Evolutionary conservation across 2,888 invertebrate species (phyloP).

Genomic region (Heterodera filipjevi): DNA sequence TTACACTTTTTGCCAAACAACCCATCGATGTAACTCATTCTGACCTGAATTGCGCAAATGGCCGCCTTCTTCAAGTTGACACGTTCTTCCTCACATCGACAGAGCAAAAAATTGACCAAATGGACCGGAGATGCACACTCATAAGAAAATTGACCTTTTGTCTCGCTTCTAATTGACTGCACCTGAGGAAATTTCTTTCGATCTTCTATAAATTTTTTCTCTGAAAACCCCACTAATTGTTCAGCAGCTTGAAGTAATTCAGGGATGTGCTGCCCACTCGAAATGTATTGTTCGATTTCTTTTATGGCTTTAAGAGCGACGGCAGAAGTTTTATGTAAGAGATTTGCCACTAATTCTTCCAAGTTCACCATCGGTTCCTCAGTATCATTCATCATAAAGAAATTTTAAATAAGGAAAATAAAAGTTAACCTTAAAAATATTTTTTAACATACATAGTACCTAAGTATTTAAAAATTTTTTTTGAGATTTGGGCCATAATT

Average conservation of each 20-base stretch:
- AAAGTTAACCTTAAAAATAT: too few species aligned
- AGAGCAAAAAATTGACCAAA: slow-evolving; percentile 30
- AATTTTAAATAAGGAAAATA: neutral
- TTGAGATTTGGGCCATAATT: too few species aligned
- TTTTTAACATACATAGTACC: too few species aligned
- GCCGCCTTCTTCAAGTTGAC: slow-evolving; percentile 28
- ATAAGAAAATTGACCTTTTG: neutral
- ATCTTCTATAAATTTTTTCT: neutral
- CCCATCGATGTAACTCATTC: neutral
- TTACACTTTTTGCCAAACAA: too few species aligned
- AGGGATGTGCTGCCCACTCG: neutral
- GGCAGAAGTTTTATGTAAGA: slow-evolving; percentile 15
- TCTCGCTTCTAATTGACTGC: neutral
- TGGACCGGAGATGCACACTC: slow-evolving; percentile 20
- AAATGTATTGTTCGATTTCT: slow-evolving; percentile 10
- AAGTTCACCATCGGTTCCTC: neutral
- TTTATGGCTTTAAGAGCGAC: slow-evolving; percentile 14
- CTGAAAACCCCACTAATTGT: neutral
- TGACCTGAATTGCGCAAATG: slow-evolving; percentile 27
- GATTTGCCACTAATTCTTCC: slow-evolving; percentile 18
- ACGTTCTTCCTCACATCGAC: slow-evolving; percentile 33
- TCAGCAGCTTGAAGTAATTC: slow-evolving; percentile 22
- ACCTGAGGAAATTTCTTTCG: neutral
- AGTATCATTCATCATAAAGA: neutral
- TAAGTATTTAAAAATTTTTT: too few species aligned